Conservation (phyloP, 2,888 invertebrate species). For the Autographa pulchrina region DNA sequence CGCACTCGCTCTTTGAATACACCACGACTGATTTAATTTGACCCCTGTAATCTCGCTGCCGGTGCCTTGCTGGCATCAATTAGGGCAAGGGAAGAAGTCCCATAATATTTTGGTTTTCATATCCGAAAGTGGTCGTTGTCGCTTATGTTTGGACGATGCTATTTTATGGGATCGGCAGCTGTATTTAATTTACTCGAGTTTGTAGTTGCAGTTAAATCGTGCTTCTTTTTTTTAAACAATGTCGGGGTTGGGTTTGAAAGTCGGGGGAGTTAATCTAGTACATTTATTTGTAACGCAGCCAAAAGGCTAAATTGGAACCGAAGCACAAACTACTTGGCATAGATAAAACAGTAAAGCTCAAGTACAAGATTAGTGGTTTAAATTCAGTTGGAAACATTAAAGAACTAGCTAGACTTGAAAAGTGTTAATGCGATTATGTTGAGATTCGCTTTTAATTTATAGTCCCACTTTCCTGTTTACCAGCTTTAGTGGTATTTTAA, state of each 20-base stretch:
- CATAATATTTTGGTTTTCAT: constrained; percentile 77
- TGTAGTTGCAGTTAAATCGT: constrained; percentile 56
- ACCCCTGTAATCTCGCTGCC: constrained; percentile 71
- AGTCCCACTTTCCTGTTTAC: background rate
- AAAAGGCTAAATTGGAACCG: constrained; percentile 10
- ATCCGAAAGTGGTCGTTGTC: constrained; percentile 72
- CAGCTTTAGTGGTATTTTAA: background rate
- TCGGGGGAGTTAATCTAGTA: background rate
- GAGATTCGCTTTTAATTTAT: constrained; percentile 7
- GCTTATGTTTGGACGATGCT: constrained; percentile 74
- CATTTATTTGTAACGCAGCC: constrained; percentile 1
- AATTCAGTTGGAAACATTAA: background rate
- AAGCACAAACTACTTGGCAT: constrained; percentile 1
- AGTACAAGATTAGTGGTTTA: background rate
- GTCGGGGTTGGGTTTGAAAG: background rate
- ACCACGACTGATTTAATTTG: constrained; percentile 80
- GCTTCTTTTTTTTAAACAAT: constrained; percentile 1
- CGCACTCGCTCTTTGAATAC: constrained; percentile 80
- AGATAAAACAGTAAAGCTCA: constrained; percentile 6
- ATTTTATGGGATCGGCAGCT: constrained; percentile 73
- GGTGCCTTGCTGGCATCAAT: constrained; percentile 66
- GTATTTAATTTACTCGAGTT: constrained; percentile 70
- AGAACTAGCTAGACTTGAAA: constrained; percentile 4
- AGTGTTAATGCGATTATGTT: constrained; percentile 15
- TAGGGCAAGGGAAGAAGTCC: constrained; percentile 70